Evolutionary conservation across 2,888 invertebrate species (phyloP).

Genomic region (Thymelicus acteon): DNA sequence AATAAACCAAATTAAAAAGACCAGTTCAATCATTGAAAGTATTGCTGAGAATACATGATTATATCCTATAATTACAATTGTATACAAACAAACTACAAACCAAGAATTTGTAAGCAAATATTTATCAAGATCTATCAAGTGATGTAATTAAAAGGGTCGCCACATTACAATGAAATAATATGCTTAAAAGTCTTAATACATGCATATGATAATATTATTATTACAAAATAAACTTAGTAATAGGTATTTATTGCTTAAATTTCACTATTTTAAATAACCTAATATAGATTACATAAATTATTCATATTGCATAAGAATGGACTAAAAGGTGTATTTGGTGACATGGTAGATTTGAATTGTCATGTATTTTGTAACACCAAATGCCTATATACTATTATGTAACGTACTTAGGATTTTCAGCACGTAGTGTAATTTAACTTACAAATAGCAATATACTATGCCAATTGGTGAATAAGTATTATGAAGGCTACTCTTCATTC

Average conservation of each 20-base stretch:
- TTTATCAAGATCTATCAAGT: too few species aligned
- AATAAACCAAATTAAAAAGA: too few species aligned
- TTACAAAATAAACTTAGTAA: not conserved
- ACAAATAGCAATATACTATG: slow-evolving; percentile 32
- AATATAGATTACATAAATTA: not conserved
- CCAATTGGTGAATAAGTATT: slow-evolving; percentile 43
- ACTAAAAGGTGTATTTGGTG: not conserved
- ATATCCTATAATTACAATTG: too few species aligned
- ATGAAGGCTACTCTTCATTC: slow-evolving; percentile 52
- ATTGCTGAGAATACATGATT: too few species aligned
- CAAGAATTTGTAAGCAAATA: too few species aligned
- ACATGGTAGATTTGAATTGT: not conserved
- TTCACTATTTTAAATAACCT: not conserved
- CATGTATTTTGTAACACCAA: slow-evolving; percentile 9
- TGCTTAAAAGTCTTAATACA: too few species aligned
- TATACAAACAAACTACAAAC: too few species aligned
- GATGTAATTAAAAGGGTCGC: too few species aligned
- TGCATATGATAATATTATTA: not conserved
- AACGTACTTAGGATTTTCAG: slow-evolving; percentile 6
- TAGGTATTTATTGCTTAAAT: not conserved
- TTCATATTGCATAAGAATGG: not conserved
- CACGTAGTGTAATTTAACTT: slow-evolving; percentile 17
- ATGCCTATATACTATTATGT: not conserved
- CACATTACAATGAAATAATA: too few species aligned
- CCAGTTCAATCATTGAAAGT: too few species aligned